Evolutionary conservation across 2,113 vertebrate species (phyloP).

Genomic region (Austrofundulus limnaeus): DNA sequence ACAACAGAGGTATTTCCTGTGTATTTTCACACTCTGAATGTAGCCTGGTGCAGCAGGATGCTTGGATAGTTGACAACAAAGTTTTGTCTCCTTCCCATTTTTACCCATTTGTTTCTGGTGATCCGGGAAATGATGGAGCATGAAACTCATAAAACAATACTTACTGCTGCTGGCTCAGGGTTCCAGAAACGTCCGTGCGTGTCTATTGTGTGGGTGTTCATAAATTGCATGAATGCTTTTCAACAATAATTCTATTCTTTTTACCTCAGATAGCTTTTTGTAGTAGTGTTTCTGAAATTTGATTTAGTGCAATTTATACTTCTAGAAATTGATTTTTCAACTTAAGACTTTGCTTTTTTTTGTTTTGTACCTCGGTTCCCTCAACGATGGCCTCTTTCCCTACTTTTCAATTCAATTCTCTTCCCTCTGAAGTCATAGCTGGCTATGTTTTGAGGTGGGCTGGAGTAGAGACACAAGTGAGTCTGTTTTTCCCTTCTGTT

Average conservation of each 20-base stretch:
- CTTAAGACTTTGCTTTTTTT: conserved; percentile 35
- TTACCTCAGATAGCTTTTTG: not conserved
- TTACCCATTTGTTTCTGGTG: conserved; percentile 61
- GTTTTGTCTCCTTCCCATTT: conserved; percentile 14
- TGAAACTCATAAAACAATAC: conserved; percentile 54
- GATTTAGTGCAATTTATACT: conserved; percentile 27
- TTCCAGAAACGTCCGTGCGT: not conserved
- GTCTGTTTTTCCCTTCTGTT: conserved; percentile 71
- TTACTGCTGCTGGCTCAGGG: conserved; percentile 52
- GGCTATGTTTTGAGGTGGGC: conserved; percentile 58
- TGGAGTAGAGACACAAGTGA: conserved; percentile 51
- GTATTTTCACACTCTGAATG: conserved; percentile 25
- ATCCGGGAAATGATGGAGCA: conserved; percentile 46
- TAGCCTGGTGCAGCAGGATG: conserved; percentile 23
- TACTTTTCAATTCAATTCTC: conserved; percentile 32
- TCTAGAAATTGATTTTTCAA: conserved; percentile 25
- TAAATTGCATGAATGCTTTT: conserved; percentile 9
- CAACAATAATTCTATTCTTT: conserved; percentile 7
- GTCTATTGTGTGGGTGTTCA: conserved; percentile 3
- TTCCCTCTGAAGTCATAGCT: conserved; percentile 69
- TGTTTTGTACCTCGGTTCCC: conserved; percentile 18
- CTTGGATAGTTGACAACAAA: conserved; percentile 21
- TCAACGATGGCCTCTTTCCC: conserved; percentile 36
- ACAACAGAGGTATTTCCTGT: conserved; percentile 30
- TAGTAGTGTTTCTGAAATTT: conserved; percentile 31